Conservation (phyloP, 2,888 invertebrate genomes). For the Microchrysa polita region DNA sequence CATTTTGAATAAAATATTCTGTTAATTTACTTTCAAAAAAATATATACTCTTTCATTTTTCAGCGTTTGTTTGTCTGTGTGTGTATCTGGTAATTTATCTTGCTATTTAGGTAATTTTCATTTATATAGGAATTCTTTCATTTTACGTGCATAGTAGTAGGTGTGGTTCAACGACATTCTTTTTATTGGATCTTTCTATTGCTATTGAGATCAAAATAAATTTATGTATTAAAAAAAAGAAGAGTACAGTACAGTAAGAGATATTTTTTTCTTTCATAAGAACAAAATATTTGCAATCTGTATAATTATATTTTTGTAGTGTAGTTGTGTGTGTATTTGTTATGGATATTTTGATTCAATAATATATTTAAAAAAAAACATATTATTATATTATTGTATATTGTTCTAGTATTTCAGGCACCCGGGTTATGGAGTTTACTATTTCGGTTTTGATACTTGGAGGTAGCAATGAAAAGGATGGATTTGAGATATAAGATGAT, state of each 20-base stretch:
- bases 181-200: constrained; percentile 35
- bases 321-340: no score
- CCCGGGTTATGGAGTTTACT: constrained; percentile 44
- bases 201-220: constrained; percentile 44
- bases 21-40: constrained; percentile 1
- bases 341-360: no score
- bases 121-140: constrained; percentile 20
- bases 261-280: not conserved
- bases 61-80: not conserved
- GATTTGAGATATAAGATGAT: constrained; percentile 12
- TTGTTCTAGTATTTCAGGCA: constrained; percentile 43
- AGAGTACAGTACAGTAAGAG: constrained; percentile 24
- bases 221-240: constrained; percentile 13
- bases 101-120: constrained; percentile 8
- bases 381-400: constrained; percentile 23
- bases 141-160: not conserved
- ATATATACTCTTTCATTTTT: no score
- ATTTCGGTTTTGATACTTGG: constrained; percentile 38
- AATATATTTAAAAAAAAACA: constrained; percentile 1
- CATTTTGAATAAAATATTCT: constrained; percentile 8
- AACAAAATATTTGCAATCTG: no score
- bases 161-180: not conserved
- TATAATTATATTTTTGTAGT: no score
- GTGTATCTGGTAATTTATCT: constrained; percentile 11
- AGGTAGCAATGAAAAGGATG: constrained; percentile 41